A percentile compares a stretch with the other conserved stretches of the same genome.
Evolutionary conservation across 2,113 vertebrate species (phyloP).

Genomic region (Raja brachyura): DNA sequence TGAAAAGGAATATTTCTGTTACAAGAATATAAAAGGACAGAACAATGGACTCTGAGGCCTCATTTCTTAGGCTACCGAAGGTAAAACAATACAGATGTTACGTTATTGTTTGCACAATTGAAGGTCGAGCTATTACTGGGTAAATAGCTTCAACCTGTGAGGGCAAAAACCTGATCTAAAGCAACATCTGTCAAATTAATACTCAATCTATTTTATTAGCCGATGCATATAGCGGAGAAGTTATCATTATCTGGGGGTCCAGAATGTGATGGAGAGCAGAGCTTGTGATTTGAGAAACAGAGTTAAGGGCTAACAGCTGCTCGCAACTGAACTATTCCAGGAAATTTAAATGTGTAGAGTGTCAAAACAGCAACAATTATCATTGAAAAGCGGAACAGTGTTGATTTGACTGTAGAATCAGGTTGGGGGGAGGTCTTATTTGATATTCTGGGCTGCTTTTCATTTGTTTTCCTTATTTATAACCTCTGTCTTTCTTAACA

Average conservation of each 20-base stretch:
- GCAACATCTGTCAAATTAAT: neutral
- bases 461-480: conserved; percentile 11
- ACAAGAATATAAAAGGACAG: neutral
- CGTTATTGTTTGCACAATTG: conserved; percentile 2
- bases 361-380: conserved; percentile 34
- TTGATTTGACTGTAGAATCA: conserved; percentile 20
- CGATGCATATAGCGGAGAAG: neutral
- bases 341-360: conserved; percentile 29
- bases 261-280: conserved; percentile 23
- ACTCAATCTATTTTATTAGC: conserved; percentile 30
- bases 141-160: neutral
- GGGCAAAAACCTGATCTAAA: neutral
- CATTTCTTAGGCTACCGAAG: neutral
- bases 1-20: conserved; percentile 18
- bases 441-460: neutral
- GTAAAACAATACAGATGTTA: conserved; percentile 26
- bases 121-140: neutral
- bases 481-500: neutral
- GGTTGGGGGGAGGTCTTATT: neutral
- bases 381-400: conserved; percentile 27
- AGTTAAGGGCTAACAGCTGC: conserved; percentile 37
- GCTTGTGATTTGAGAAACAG: conserved; percentile 34
- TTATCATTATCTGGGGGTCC: conserved; percentile 25
- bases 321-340: conserved; percentile 14
- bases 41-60: conserved; percentile 14